A percentile compares a stretch with the other conserved stretches of the same genome.
These are phyloP conservation scores for Notiomystis cincta DNA, from an alignment of 2,113 vertebrate species.

Conservation along the genomic window DNA sequence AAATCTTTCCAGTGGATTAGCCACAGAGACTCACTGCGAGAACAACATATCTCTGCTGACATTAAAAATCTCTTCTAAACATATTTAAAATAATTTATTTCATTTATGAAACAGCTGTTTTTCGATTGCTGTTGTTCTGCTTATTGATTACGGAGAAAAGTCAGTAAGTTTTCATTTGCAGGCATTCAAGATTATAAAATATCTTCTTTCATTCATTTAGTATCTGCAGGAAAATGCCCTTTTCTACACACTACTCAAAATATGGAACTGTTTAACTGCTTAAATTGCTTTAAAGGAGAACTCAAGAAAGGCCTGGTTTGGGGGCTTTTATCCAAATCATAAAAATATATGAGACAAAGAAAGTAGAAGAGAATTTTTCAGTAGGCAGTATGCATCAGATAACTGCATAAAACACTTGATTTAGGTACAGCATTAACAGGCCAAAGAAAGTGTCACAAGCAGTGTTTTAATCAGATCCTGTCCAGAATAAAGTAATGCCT, in stretches of 20 bases:
- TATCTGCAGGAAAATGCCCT: not conserved
- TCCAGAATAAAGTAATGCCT: not conserved
- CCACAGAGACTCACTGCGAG: not conserved
- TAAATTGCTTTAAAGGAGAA: not conserved
- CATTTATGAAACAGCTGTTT: not conserved
- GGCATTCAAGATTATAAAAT: not conserved
- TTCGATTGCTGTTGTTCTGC: not conserved
- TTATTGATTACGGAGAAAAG: not conserved
- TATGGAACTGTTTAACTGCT: not conserved
- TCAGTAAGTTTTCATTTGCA: constrained; percentile 3
- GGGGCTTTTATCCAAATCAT: not conserved
- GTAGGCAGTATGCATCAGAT: not conserved
- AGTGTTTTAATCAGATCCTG: not conserved
- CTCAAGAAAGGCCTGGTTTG: not conserved
- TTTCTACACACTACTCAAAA: not conserved
- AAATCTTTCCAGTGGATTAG: constrained; percentile 59
- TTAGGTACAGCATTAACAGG: not conserved
- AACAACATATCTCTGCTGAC: not conserved
- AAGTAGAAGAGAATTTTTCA: not conserved
- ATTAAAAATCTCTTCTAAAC: constrained; percentile 10
- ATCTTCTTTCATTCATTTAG: not conserved
- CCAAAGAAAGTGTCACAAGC: not conserved
- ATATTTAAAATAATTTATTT: not conserved
- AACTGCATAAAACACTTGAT: not conserved
- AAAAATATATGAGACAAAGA: not conserved